phyloP scores from a whole-genome alignment of 2,113 vertebrate species.

The Poeciliopsis turrubarensis region DNA sequence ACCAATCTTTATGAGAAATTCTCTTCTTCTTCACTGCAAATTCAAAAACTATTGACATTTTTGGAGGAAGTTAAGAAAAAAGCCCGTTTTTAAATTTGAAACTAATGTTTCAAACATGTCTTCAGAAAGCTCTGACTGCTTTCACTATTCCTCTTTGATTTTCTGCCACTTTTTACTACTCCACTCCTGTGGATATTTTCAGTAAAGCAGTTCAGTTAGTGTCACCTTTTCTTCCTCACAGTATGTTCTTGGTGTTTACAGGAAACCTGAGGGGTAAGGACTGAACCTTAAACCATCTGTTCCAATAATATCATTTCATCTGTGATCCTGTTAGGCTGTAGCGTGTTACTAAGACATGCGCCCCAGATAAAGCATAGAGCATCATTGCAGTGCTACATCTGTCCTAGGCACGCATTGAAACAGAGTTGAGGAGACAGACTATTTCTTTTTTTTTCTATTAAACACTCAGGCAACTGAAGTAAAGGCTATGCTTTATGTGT shows the following conservation, averaged over 20 bases:
- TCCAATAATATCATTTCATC: conserved; percentile 61
- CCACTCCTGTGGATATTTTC: conserved; percentile 6
- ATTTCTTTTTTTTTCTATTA: conserved; percentile 22
- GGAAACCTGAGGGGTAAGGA: conserved; percentile 21
- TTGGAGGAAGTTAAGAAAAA: background rate
- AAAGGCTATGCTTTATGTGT: conserved; percentile 12
- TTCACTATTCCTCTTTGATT: conserved; percentile 1
- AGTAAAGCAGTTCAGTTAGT: conserved; percentile 1
- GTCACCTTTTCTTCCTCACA: conserved; percentile 39
- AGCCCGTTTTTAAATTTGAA: background rate
- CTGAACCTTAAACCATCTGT: conserved; percentile 65
- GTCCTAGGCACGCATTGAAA: conserved; percentile 43
- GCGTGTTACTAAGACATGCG: conserved; percentile 58
- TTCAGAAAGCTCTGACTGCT: background rate
- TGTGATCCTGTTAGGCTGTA: conserved; percentile 64
- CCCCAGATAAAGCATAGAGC: conserved; percentile 66
- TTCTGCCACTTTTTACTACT: background rate
- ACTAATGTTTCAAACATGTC: background rate
- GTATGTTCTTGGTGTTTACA: conserved; percentile 26
- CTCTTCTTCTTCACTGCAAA: background rate
- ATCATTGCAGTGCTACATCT: conserved; percentile 49
- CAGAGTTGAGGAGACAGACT: conserved; percentile 22
- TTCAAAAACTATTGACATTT: background rate
- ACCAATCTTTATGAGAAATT: background rate
- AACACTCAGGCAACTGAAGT: conserved; percentile 45